Conservation (phyloP, 2,797 vertebrate genomes). For the Catostomus latipinnis region DNA sequence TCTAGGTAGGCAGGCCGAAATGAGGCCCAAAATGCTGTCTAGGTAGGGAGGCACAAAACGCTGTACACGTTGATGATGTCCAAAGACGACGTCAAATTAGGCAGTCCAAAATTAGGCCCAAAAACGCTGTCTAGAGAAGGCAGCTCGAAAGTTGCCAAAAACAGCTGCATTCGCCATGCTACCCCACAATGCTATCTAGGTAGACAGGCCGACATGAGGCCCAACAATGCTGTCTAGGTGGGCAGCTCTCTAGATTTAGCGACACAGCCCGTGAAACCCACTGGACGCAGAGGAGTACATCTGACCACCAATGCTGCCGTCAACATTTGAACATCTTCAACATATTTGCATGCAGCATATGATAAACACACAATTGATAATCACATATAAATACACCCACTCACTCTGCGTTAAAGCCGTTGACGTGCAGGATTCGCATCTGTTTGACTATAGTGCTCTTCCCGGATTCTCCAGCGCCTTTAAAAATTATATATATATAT, state of each 20-base stretch:
- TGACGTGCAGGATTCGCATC: conserved; percentile 97
- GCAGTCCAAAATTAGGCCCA: too few relatives aligned
- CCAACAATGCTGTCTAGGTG: too few relatives aligned
- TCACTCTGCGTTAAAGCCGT: conserved; percentile 97
- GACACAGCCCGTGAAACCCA: conserved; percentile 57
- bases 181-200: too few relatives aligned
- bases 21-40: neutral
- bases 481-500: conserved; percentile 61
- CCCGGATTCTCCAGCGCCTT: conserved; percentile 96
- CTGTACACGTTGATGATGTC: too few relatives aligned
- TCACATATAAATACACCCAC: conserved; percentile 60
- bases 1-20: too few relatives aligned
- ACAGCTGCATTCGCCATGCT: too few relatives aligned
- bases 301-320: neutral
- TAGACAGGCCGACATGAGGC: too few relatives aligned
- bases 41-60: neutral
- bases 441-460: conserved; percentile 99
- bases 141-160: too few relatives aligned
- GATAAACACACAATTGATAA: neutral
- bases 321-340: neutral
- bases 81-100: too few relatives aligned
- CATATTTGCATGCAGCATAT: neutral
- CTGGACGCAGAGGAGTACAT: conserved; percentile 3
- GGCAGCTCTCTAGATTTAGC: conserved; percentile 45
- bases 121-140: too few relatives aligned